Base-by-base conservation (phyloP, 1,140 invertebrate genomes). In the Anagrus nilaparvatae region DNA sequence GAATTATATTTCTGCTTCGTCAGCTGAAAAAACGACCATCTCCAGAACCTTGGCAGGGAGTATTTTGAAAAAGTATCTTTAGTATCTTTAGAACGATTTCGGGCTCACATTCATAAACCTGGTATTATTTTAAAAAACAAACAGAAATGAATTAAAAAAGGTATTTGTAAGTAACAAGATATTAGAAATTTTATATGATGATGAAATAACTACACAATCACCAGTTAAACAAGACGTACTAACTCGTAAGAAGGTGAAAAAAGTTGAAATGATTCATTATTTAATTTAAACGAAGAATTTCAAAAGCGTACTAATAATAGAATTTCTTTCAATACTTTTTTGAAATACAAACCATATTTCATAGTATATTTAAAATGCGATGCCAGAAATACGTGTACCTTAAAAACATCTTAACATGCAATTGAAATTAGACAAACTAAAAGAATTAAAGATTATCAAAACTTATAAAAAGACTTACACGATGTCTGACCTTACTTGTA, bases 31-130 rank as follows among this genome's bases (percentile, higher is more conserved):
- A 31, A 31, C 29, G 7, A 31, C 29, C 7, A 31, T 31, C 9
- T 31, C 29, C 13, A 31, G 29, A 31, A 14, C 29, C 18, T 13
- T 31, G 14, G 29, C 29, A 31, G 29, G 10, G 18, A 31, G 8
- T 17, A 17, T 31, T 13, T 16, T 31, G 8, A 31, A 31, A 31
- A 31, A 31, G 18, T 31, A 31, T 31, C 29, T 5, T 17, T 31
- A 17, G 30, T 31, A 31, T 31, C 14, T 17, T 31, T 31, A 31
- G 18, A 17, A 31, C 30, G 30, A 14, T 31, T n/a, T 31, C 30
- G 30, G 18, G 8, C 16, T 17, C 16, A 31, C 14, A 10, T 17
- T 17, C 16, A 31, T 2, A 31, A 31, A 16, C 10, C 30, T 31
- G 30, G 30, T 6, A 4, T 31, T 9, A 31, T 31, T 31, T 16